Evolutionary conservation across 2,113 vertebrate species (phyloP).

Genomic region (Platichthys stellatus): DNA sequence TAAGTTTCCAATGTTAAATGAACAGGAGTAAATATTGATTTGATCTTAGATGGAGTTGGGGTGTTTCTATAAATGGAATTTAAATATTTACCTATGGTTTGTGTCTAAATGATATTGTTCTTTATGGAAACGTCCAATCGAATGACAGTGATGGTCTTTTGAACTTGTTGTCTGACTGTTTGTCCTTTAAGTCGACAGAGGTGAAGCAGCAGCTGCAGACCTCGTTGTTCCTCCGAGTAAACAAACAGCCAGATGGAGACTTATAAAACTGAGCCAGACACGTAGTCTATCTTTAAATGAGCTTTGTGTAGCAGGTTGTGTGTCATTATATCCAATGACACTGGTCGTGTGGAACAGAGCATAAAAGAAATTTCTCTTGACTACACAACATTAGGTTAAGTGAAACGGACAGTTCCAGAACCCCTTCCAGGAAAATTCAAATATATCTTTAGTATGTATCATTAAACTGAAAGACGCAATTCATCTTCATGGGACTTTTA

Average conservation of each 20-base stretch:
- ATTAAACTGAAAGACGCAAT: neutral
- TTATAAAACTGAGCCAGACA: slow-evolving; percentile 37
- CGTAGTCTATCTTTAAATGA: neutral
- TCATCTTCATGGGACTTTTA: slow-evolving; percentile 2
- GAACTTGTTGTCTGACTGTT: slow-evolving; percentile 24
- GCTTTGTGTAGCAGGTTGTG: neutral
- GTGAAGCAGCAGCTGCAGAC: slow-evolving; percentile 44
- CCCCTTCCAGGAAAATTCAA: too few species aligned
- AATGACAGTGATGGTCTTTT: neutral
- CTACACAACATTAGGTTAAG: neutral
- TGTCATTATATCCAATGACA: neutral
- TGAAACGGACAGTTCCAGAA: too few species aligned
- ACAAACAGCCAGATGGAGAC: slow-evolving; percentile 53
- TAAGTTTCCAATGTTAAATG: too few species aligned
- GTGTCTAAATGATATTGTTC: too few species aligned
- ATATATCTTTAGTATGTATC: too few species aligned
- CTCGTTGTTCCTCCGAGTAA: slow-evolving; percentile 51
- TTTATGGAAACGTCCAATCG: too few species aligned
- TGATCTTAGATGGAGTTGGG: too few species aligned
- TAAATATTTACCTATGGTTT: too few species aligned
- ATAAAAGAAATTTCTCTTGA: neutral
- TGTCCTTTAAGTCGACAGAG: neutral
- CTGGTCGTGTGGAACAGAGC: neutral
- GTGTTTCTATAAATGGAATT: too few species aligned
- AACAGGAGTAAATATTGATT: too few species aligned